Base-by-base conservation (phyloP, 2,113 vertebrate genomes). In the Acanthochromis polyacanthus region DNA sequence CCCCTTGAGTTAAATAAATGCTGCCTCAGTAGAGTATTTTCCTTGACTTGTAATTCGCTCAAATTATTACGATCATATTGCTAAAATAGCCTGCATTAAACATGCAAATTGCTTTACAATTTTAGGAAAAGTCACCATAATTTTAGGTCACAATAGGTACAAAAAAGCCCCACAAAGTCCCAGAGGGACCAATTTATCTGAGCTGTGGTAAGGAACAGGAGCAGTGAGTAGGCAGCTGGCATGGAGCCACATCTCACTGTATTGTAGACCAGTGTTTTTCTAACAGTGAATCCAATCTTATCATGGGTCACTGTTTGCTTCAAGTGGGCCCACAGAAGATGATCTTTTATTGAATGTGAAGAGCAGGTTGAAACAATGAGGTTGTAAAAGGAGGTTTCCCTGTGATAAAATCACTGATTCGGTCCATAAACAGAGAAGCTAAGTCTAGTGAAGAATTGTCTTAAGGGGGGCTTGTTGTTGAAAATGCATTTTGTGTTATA, bases 181-280 rank as follows among this genome's bases (percentile, higher is more conserved):
- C 87, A 78, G 40, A 67, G 80, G 71, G 91, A 82, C 82, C 70
- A 85, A 91, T 91, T 92, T 89, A 73, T 87, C 53, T 73, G 36
- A 68, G 75, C 80, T 71, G 63, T 74, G 66, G 75, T 82, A 72
- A 78, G 71, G 56, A 85, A 78, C 80, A 80, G 67, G 71, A 79
- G 78, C 71, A 61, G 9, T 70, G 80, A 85, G 71, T 63, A 69
- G 80, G 82, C 69, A 77, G 81, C 76, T 89, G 85, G 83, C 81
- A 80, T 46, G 1, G 12, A 80, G 81, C 83, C 82, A 82, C 61
- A 32, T 86, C 64, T 63, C 85, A 82, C 55, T 55, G 71, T 66
- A 73, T 87, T 48, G 30, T 65, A 78, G 71, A 85, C 52, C 66
- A 81, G 46, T 72, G 80, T 83, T 90, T 86, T 85, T 87, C 71